phyloP scores from a whole-genome alignment of 92 coral and sea anemone genomes.

The Montipora capitata region DNA sequence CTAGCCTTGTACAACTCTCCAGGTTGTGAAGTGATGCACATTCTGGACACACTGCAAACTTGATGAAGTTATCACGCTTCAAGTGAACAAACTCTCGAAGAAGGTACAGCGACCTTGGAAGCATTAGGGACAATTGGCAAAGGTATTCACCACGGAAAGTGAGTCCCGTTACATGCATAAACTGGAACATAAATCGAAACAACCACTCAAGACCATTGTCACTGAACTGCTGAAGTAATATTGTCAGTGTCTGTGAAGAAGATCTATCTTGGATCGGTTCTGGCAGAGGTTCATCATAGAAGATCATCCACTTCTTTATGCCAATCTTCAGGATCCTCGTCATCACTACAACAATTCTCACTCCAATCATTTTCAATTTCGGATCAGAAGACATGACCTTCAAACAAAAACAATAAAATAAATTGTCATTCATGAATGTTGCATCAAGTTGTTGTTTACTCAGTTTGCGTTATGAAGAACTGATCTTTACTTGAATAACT shows the following conservation, averaged over 20 bases:
- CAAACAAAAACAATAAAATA: too few species aligned
- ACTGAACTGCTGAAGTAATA: constrained; percentile 66
- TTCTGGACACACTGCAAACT: constrained; percentile 56
- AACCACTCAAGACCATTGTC: constrained; percentile 25
- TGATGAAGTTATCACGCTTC: background rate
- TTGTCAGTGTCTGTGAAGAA: constrained; percentile 4
- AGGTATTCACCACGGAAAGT: background rate
- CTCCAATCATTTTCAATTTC: too few species aligned
- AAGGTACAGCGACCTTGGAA: constrained; percentile 66
- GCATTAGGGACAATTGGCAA: constrained; percentile 23
- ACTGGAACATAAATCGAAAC: constrained; percentile 60
- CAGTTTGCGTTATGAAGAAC: too few species aligned
- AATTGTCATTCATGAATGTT: too few species aligned
- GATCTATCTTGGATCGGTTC: too few species aligned
- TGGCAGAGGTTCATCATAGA: too few species aligned
- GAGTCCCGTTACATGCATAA: constrained; percentile 32
- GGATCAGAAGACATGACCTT: too few species aligned
- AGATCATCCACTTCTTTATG: constrained; percentile 29
- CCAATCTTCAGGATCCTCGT: constrained; percentile 70
- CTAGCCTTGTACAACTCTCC: too few species aligned
- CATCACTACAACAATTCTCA: background rate
- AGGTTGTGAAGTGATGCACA: too few species aligned
- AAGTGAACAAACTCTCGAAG: constrained; percentile 47
- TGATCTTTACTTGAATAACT: too few species aligned
- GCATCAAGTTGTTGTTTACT: too few species aligned